Conservation (phyloP, 2,888 invertebrate species). For the Criorhina ranunculi region DNA sequence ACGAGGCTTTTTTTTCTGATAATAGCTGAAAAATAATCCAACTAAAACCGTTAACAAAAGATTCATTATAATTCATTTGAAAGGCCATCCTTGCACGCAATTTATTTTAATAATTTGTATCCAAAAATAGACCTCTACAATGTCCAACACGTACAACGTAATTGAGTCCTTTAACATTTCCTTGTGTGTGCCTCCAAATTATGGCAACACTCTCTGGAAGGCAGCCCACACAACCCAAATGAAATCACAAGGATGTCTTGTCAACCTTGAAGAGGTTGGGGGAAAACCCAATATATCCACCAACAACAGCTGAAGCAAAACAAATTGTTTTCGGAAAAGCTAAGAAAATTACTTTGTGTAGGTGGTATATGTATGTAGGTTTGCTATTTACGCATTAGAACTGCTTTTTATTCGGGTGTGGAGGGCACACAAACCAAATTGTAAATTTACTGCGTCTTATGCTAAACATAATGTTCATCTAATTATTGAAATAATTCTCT, state of each 20-base stretch:
- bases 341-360: not conserved
- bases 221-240: not conserved
- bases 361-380: conserved; percentile 14
- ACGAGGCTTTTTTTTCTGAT: too few relatives aligned
- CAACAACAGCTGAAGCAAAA: not conserved
- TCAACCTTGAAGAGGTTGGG: not conserved
- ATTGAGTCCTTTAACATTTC: too few relatives aligned
- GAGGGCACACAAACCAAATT: conserved; percentile 7
- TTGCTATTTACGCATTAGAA: conserved; percentile 33
- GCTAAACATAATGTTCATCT: conserved; percentile 1
- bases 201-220: not conserved
- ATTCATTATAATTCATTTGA: too few relatives aligned
- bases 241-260: conserved; percentile 3
- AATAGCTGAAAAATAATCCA: too few relatives aligned
- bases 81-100: too few relatives aligned
- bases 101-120: too few relatives aligned
- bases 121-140: too few relatives aligned
- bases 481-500: conserved; percentile 40
- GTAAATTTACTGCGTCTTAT: conserved; percentile 11
- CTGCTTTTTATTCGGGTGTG: not conserved
- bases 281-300: conserved; percentile 1
- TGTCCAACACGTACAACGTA: too few relatives aligned
- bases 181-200: not conserved
- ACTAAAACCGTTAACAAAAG: too few relatives aligned
- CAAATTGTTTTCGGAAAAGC: not conserved